phyloP scores from a whole-genome alignment of 2,797 vertebrate genomes.

The Myotis pilosus region DNA sequence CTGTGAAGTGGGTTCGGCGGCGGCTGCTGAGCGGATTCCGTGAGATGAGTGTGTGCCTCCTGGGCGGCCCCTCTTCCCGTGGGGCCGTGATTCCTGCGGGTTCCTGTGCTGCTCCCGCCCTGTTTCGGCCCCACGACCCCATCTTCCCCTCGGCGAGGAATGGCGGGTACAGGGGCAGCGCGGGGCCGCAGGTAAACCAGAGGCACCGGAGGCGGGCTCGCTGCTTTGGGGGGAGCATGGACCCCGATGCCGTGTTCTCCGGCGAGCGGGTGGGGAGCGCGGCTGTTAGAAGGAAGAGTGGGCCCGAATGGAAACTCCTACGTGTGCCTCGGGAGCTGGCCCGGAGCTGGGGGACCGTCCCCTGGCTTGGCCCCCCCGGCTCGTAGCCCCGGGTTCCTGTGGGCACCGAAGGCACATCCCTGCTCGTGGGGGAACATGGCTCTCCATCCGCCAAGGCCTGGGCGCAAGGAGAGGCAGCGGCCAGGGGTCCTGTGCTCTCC shows the following conservation, averaged over 20 bases:
- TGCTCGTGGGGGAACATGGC: accelerated
- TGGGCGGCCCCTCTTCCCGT: not conserved
- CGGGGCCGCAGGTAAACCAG: accelerated
- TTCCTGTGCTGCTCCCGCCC: not conserved
- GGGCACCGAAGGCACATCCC: too few species aligned
- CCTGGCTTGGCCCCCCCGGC: not conserved
- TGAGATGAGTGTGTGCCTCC: accelerated
- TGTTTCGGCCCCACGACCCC: accelerated
- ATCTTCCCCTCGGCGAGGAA: not conserved
- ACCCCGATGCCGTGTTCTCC: accelerated
- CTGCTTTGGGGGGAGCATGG: not conserved
- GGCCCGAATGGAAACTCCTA: not conserved
- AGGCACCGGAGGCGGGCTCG: not conserved
- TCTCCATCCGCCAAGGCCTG: not conserved
- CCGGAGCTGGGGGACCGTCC: too few species aligned
- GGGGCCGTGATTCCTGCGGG: accelerated
- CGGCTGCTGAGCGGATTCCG: accelerated
- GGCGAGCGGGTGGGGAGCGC: accelerated
- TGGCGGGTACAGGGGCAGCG: not conserved
- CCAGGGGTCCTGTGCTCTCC: too few species aligned
- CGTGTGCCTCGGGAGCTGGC: not conserved
- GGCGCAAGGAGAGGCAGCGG: not conserved
- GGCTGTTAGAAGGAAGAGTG: not conserved
- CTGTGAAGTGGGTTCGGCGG: not conserved
- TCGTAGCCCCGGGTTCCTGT: too few species aligned